Conservation (phyloP, 2,888 invertebrate species). For the Amblyteles armatorius region DNA sequence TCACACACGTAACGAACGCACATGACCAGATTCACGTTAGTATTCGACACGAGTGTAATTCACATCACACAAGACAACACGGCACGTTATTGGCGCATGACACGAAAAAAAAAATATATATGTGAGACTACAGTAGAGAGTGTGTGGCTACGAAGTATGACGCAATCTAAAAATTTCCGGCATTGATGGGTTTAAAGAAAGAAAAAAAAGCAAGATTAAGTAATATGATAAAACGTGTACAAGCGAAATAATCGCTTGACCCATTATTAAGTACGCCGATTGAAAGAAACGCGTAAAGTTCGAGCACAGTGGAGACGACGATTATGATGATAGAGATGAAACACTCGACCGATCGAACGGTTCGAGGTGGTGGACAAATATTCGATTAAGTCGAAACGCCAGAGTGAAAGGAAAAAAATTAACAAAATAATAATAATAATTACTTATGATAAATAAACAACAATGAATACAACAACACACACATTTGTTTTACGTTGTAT, state of each 20-base stretch:
- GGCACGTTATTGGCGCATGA: slow-evolving; percentile 43
- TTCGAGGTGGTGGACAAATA: slow-evolving; percentile 33
- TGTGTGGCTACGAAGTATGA: slow-evolving; percentile 43
- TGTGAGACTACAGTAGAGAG: slow-evolving; percentile 26
- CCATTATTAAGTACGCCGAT: slow-evolving; percentile 53
- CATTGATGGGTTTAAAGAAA: slow-evolving; percentile 40
- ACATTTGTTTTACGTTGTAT: slow-evolving; percentile 79
- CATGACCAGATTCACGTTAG: slow-evolving; percentile 54
- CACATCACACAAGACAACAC: slow-evolving; percentile 43
- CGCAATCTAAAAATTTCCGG: slow-evolving; percentile 57
- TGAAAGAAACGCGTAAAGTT: slow-evolving; percentile 36
- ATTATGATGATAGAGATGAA: slow-evolving; percentile 21
- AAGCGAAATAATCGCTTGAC: slow-evolving; percentile 41
- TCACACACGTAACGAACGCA: slow-evolving; percentile 67
- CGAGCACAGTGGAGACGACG: slow-evolving; percentile 49
- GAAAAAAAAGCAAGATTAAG: slow-evolving; percentile 17
- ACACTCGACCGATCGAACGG: slow-evolving; percentile 39
- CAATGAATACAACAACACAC: slow-evolving; percentile 61
- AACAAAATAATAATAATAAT: slow-evolving; percentile 56
- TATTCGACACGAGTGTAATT: slow-evolving; percentile 55
- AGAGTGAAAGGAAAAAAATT: slow-evolving; percentile 38
- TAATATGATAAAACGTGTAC: slow-evolving; percentile 37
- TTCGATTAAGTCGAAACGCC: slow-evolving; percentile 55
- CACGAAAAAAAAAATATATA: slow-evolving; percentile 23
- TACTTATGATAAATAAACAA: slow-evolving; percentile 51